Conservation (phyloP, 2,113 vertebrate genomes). For the Cyphomyrus discorhynchus region DNA sequence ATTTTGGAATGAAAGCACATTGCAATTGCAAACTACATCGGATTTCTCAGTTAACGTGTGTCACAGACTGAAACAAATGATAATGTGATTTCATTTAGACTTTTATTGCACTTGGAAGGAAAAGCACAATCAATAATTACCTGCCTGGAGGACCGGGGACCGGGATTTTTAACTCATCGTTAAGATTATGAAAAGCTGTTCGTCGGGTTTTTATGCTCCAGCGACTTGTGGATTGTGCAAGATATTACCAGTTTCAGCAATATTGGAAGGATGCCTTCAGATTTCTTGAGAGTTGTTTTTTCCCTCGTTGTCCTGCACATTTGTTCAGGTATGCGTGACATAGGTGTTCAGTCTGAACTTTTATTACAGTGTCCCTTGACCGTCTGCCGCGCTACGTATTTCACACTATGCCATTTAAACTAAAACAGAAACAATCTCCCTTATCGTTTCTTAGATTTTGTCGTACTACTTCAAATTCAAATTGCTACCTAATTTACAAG, state of each 20-base stretch:
- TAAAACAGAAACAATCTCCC: neutral
- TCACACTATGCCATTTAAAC: neutral
- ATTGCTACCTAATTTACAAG: neutral
- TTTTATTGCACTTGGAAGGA: neutral
- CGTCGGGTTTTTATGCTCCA: conserved; percentile 6
- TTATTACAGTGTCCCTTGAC: neutral
- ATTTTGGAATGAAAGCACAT: neutral
- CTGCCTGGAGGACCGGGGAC: neutral
- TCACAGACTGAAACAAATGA: neutral
- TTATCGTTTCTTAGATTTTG: neutral
- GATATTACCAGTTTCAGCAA: conserved; percentile 25
- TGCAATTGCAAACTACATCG: neutral
- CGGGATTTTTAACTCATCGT: neutral
- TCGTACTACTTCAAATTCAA: neutral
- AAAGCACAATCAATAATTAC: neutral
- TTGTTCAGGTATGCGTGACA: conserved; percentile 51
- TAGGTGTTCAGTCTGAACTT: neutral
- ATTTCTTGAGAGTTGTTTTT: conserved; percentile 44
- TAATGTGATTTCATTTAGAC: neutral
- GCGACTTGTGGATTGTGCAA: conserved; percentile 42
- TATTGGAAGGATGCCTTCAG: conserved; percentile 51
- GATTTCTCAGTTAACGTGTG: neutral
- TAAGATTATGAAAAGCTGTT: conserved; percentile 26
- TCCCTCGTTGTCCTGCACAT: conserved; percentile 48
- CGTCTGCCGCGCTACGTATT: neutral